These are phyloP conservation scores for Zosterops hypoxanthus DNA, from an alignment of 2,113 vertebrate species.

Conservation along the genomic window DNA sequence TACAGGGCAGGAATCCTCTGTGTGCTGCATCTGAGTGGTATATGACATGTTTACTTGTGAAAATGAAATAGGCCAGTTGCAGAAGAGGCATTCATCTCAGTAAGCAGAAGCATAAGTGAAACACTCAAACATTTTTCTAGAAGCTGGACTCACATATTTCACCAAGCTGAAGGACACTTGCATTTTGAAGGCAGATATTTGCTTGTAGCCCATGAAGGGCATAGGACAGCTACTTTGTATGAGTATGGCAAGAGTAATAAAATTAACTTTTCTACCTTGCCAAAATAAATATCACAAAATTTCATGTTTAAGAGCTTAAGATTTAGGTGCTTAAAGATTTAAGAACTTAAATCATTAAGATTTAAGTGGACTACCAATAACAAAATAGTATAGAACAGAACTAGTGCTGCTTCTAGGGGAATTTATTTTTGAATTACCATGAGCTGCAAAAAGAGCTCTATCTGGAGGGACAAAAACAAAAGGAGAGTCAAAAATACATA, in stretches of 20 bases:
- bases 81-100: background rate
- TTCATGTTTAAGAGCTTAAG: background rate
- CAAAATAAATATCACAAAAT: background rate
- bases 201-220: background rate
- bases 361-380: background rate
- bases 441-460: background rate
- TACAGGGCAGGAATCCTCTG: background rate
- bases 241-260: background rate
- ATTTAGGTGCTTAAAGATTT: background rate
- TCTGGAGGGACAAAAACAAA: background rate
- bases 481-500: background rate
- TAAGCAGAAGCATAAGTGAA: background rate
- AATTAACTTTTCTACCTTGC: background rate
- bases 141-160: background rate
- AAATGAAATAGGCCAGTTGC: background rate
- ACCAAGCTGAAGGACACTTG: background rate
- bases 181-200: background rate
- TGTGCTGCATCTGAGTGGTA: background rate
- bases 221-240: background rate
- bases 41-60: background rate
- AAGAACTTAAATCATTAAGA: background rate
- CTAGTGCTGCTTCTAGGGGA: background rate
- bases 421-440: background rate
- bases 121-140: background rate
- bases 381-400: background rate